Percentiles rank a stretch among this genome's conserved stretches.
phyloP scores from a whole-genome alignment of 2,888 invertebrate species.

The Trachelus troglodyta region DNA sequence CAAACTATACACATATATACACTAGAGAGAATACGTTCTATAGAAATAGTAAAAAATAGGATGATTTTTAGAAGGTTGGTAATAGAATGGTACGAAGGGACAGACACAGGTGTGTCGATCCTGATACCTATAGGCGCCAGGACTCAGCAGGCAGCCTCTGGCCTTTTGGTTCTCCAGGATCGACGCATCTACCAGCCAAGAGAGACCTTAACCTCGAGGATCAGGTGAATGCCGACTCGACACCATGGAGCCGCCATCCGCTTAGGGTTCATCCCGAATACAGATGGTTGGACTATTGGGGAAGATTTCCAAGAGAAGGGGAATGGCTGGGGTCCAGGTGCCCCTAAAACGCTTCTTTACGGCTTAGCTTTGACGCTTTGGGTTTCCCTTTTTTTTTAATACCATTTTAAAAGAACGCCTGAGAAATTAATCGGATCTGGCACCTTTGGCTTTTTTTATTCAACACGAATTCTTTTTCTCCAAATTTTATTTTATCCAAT shows the following conservation, averaged over 20 bases:
- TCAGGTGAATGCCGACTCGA: conserved; percentile 23
- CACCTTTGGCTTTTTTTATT: background rate
- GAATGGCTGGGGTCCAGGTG: background rate
- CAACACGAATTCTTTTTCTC: background rate
- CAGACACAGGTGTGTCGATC: conserved; percentile 46
- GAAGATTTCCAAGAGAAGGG: background rate
- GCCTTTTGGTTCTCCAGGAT: conserved; percentile 30
- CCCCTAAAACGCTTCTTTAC: conserved; percentile 1
- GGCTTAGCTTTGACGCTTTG: conserved; percentile 7
- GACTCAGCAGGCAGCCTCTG: conserved; percentile 44
- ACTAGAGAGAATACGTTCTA: background rate
- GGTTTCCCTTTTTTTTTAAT: background rate
- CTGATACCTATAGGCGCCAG: conserved; percentile 44
- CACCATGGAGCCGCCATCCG: conserved; percentile 1
- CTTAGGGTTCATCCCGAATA: conserved; percentile 3
- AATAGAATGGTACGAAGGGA: conserved; percentile 18
- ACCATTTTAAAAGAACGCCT: background rate
- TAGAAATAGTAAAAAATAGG: background rate
- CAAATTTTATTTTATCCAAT: background rate
- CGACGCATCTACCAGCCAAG: conserved; percentile 17
- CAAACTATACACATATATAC: background rate
- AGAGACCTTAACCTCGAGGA: conserved; percentile 17
- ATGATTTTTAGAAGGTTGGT: background rate
- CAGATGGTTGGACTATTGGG: conserved; percentile 3
- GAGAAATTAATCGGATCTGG: conserved; percentile 9